These are phyloP conservation scores for Mizuhopecten yessoensis DNA, from an alignment of 1,140 invertebrate genomes.

Conservation along the genomic window DNA sequence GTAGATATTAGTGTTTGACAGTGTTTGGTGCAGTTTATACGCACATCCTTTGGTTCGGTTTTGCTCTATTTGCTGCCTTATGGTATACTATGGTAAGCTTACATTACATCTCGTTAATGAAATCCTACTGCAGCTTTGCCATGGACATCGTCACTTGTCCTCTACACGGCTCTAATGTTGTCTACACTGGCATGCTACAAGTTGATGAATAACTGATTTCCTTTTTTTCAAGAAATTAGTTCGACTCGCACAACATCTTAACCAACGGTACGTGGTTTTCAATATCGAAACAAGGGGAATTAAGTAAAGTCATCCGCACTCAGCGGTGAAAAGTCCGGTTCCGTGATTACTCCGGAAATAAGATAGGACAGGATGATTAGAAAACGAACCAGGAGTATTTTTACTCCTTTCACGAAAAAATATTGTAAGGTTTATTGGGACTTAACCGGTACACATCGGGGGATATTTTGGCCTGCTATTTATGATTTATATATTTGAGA, in stretches of 20 bases:
- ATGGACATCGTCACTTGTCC: background rate
- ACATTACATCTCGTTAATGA: too few relatives aligned
- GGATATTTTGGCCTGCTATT: too few relatives aligned
- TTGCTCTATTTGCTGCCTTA: too few relatives aligned
- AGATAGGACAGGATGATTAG: background rate
- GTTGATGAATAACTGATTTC: conserved; percentile 7
- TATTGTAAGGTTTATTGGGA: background rate
- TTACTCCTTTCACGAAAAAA: background rate
- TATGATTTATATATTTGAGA: too few relatives aligned
- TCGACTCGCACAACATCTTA: background rate
- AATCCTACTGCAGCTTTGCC: too few relatives aligned
- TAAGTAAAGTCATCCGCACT: conserved; percentile 3
- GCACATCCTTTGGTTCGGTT: too few relatives aligned
- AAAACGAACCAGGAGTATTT: background rate
- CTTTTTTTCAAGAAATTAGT: background rate
- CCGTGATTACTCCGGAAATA: conserved; percentile 20
- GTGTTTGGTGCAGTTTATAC: too few relatives aligned
- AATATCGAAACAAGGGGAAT: background rate
- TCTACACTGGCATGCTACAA: background rate
- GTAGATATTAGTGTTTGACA: too few relatives aligned
- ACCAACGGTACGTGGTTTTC: background rate
- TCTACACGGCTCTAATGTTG: background rate
- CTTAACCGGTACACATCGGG: background rate
- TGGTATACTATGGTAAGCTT: too few relatives aligned
- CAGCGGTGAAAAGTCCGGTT: background rate